Base-by-base conservation (phyloP, 2,113 vertebrate genomes). In the Ondatra zibethicus region DNA sequence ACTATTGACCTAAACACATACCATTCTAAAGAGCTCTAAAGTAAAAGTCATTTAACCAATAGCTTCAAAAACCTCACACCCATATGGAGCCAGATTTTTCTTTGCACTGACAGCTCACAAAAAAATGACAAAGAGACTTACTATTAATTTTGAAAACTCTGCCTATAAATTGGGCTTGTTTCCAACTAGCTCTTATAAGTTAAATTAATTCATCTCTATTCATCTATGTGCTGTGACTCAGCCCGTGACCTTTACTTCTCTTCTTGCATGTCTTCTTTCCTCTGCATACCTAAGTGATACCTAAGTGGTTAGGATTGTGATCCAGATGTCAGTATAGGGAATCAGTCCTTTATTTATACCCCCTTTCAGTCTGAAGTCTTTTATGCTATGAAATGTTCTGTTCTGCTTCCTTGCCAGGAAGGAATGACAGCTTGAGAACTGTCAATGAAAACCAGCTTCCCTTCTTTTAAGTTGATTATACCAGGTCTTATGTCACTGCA, bases 21-120 rank as follows among this genome's bases (percentile, higher is more conserved):
- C 47, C 84, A 78, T 84, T 80, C 58, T 81, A 80, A 70, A 96
- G 33, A 92, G 70, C 12, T 86, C 33, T 50, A 63, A 36, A 76
- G 47, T 50, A 76, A 36, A 0, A 86, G 0, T 78, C 73, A 14
- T 65, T 91, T 73, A 92, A 7, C 25, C 11, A 42, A 3, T 89
- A 27, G 42, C 55, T 82, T 96, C 61, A 52, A 80, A 84, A 76
- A 66, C 1, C 17, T 72, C 70, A n/a, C 70, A 72, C 36, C 7
- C 36, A 72, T 21, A 36, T n/a, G 7, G 8, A 72, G 70, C 36
- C 3, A 9, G 36, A n/a, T 39, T n/a, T 72, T 72, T n/a, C 17
- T 72, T n/a, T 39, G 36, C 17, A n/a, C 36, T 72, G 33, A 7
- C 68, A 70, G 66, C 16, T n/a, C 68, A 70, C 68, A 70, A 25